Evolutionary conservation across 2,113 vertebrate genomes (phyloP), one percentile per base, ranked within the genome.

Genomic region (Gadus chalcogrammus): DNA sequence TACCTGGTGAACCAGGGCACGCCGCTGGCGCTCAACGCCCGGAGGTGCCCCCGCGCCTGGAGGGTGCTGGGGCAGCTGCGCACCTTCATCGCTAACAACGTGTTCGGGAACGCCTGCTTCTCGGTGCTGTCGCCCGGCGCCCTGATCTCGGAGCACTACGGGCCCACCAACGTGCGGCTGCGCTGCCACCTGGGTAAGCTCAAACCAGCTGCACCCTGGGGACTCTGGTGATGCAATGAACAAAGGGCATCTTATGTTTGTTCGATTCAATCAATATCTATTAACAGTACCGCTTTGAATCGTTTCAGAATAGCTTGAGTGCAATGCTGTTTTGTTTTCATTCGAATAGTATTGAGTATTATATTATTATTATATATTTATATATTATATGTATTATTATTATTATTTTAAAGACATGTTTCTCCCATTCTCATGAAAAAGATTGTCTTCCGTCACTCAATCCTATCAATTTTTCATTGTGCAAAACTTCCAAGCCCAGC

Each of bases 61-160:
- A 93, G 97, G 82, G 92, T 99, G 70, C 94, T 99, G 6, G 94
- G 96, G 52, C 96, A 94, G 87, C 94, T 99, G 63, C 97, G 97
- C 71, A 99, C 97, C 85, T 99, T 96, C 90, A 95, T 99, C 66
- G 92, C 94, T 77, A 97, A 97, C 93, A 99, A 99, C 38, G 94
- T 98, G 78, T 99, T 99, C 67, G 97, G 97, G 61, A 99, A 98
- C 2, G 97, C 97, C 2, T 98, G 96, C 90, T 95, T 99, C 93
- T 98, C 96, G 0, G 92, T 99, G 74, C 93, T 99, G 80, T 95
- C 91, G 68, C 97, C 97, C 0, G 97, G 97, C 67, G 93, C 96
- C 0, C 92, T 95, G 76, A 95, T 98, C 64, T 90, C 93, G 0
- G 97, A 99, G 88, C 97, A 98, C 82, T 99, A 99, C 0, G 97